Evolutionary conservation across 2,113 vertebrate species (phyloP).

Genomic region (Seriola aureovittata): DNA sequence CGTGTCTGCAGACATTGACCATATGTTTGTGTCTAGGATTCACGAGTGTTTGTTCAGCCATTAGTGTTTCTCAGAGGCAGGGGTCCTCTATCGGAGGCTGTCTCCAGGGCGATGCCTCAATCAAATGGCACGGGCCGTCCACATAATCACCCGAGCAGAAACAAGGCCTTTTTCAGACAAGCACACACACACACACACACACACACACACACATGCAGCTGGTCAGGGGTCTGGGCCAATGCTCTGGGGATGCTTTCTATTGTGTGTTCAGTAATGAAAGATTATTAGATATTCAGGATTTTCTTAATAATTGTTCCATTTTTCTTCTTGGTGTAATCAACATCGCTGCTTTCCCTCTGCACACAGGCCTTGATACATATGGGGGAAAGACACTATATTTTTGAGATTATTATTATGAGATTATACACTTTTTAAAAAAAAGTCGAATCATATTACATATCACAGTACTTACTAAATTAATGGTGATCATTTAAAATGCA

Average conservation of each 20-base stretch:
- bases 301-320: slow-evolving; percentile 11
- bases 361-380: background rate
- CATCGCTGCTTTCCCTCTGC: background rate
- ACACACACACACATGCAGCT: slow-evolving; percentile 27
- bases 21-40: slow-evolving; percentile 4
- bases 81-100: slow-evolving; percentile 35
- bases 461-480: too few species aligned
- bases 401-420: background rate
- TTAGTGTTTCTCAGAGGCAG: slow-evolving; percentile 15
- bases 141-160: slow-evolving; percentile 52
- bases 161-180: slow-evolving; percentile 46
- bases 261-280: slow-evolving; percentile 33
- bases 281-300: slow-evolving; percentile 35
- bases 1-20: slow-evolving; percentile 2
- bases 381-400: background rate
- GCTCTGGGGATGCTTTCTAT: slow-evolving; percentile 32
- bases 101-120: slow-evolving; percentile 46
- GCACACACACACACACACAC: background rate
- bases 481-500: too few species aligned
- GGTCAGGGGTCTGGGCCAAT: background rate
- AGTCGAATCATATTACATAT: too few species aligned
- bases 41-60: slow-evolving; percentile 3
- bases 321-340: slow-evolving; percentile 2
- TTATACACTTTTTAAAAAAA: background rate
- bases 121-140: slow-evolving; percentile 56